Evolutionary conservation across 2,113 vertebrate genomes (phyloP).

Genomic region (Amphiprion ocellaris): DNA sequence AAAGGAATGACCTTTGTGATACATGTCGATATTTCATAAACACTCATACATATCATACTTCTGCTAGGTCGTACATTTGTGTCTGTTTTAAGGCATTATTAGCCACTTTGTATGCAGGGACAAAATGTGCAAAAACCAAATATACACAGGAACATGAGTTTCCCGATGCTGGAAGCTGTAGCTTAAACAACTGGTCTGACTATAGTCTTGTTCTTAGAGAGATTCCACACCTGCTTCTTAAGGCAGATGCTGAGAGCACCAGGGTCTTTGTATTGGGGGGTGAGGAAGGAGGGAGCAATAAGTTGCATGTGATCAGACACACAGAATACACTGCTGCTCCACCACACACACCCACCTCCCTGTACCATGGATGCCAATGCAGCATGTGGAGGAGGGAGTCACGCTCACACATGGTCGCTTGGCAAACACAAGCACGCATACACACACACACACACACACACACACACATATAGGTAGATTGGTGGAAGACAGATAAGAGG

Average conservation of each 20-base stretch:
- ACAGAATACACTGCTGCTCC: neutral
- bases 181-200: constrained; percentile 81
- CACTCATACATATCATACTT: constrained; percentile 40
- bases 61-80: constrained; percentile 65
- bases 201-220: constrained; percentile 72
- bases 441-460: constrained; percentile 5
- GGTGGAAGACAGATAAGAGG: constrained; percentile 60
- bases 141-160: constrained; percentile 51
- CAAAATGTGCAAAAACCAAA: constrained; percentile 49
- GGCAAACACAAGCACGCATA: constrained; percentile 10
- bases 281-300: neutral
- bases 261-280: constrained; percentile 42
- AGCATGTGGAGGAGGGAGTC: constrained; percentile 53
- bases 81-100: constrained; percentile 77
- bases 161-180: constrained; percentile 69
- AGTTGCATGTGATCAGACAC: constrained; percentile 7
- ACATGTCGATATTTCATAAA: constrained; percentile 51
- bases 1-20: constrained; percentile 76
- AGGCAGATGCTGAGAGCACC: constrained; percentile 82
- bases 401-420: constrained; percentile 13
- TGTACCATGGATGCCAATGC: constrained; percentile 53
- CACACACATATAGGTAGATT: neutral
- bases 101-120: constrained; percentile 72
- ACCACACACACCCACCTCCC: constrained; percentile 9
- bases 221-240: constrained; percentile 73